phyloP scores from a whole-genome alignment of 2,113 vertebrate genomes.

The Pterophyllum scalare region DNA sequence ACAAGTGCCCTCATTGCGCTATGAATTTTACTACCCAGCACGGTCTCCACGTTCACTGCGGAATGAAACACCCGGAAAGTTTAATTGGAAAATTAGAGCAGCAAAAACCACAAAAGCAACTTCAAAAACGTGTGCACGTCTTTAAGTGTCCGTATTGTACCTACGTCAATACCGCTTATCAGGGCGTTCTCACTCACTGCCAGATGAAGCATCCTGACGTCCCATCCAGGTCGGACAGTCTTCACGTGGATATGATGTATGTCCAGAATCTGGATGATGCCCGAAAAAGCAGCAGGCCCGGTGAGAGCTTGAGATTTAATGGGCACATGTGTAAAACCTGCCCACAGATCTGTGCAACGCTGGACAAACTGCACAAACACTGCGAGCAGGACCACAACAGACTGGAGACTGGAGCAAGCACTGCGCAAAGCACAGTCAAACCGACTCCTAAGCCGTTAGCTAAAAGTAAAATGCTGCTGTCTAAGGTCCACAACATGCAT shows the following conservation, averaged over 20 bases:
- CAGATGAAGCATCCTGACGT: slow-evolving; percentile 86
- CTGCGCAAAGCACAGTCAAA: slow-evolving; percentile 56
- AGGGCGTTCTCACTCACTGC: slow-evolving; percentile 89
- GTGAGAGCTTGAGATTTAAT: slow-evolving; percentile 82
- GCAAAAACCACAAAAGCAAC: slow-evolving; percentile 62
- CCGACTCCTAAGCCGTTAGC: slow-evolving; percentile 71
- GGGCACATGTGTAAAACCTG: slow-evolving; percentile 90
- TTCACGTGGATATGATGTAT: slow-evolving; percentile 82
- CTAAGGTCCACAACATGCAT: slow-evolving; percentile 71
- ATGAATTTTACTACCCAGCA: slow-evolving; percentile 82
- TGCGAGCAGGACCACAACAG: slow-evolving; percentile 83
- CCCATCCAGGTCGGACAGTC: slow-evolving; percentile 83
- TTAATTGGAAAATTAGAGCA: slow-evolving; percentile 72
- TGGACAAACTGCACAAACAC: slow-evolving; percentile 87
- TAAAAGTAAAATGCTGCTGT: slow-evolving; percentile 68
- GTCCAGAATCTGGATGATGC: slow-evolving; percentile 76
- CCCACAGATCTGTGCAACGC: slow-evolving; percentile 81
- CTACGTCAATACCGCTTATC: slow-evolving; percentile 87
- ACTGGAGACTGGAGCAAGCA: slow-evolving; percentile 68
- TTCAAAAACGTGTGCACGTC: slow-evolving; percentile 35
- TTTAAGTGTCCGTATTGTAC: slow-evolving; percentile 90
- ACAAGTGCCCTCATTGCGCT: slow-evolving; percentile 84
- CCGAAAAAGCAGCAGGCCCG: slow-evolving; percentile 72
- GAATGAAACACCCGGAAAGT: slow-evolving; percentile 83
- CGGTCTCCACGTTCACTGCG: slow-evolving; percentile 84